Base-by-base conservation (phyloP, 2,888 invertebrate species). In the Drosophila formosana region DNA sequence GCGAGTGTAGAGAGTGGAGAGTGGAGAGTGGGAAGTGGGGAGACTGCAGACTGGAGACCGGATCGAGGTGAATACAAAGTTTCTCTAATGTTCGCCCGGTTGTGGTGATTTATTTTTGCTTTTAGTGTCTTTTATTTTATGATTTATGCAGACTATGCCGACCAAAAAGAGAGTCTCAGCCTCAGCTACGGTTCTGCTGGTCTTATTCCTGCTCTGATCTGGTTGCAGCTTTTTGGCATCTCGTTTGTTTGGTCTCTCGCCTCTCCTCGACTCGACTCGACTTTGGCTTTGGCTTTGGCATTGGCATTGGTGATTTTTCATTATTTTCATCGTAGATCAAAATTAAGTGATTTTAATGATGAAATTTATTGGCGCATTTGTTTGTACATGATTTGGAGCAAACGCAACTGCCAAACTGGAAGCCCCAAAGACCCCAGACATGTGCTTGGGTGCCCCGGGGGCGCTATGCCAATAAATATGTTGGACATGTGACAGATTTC, bases 41-140 rank as follows among this genome's bases (percentile, higher is more conserved):
- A 62, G 39, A 18, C 13, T 18, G 13, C 4, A 41, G 39, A 41
- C 51, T 66, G 45, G 52, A 67, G 64, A 70, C 65, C 63, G 75
- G 71, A 67, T 78, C 70, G 57, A 55, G 61, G 34, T 47, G 13
- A 37, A 46, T 30, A 50, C 53, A 67, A 71, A 76, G 70, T 82
- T 83, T 82, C 80, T 72, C 83, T 86, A 83, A 82, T 86, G 72
- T 49, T 56, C 68, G 67, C 78, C 78, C 70, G 78, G 87, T 72
- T 32, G 49, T 45, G 53, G 72, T 85, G 84, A 88, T 85, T 85
- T 85, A 88, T 85, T 80, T 88, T 86, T 74, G 80, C 82, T 85
- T 85, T 85, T 82, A 85, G 88, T 86, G 82, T 72, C 80, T 82
- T 78, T 88, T 82, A 76, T 80, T 86, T 88, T 86, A 82, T 88